phyloP scores from a whole-genome alignment of 2,888 invertebrate species.

The Perdita meconis region DNA sequence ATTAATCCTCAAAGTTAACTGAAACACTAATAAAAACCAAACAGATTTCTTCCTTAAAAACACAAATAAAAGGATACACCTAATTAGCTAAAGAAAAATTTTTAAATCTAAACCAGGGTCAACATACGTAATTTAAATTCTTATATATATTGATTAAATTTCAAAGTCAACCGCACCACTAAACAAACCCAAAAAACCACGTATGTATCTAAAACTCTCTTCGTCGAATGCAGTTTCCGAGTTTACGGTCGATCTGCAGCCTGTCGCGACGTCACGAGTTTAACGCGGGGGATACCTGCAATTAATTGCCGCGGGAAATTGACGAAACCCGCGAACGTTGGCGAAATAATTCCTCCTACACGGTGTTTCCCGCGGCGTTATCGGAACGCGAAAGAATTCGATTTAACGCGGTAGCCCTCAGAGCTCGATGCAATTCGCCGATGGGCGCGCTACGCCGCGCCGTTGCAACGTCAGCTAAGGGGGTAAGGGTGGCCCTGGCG shows the following conservation, averaged over 20 bases:
- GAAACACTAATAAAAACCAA: too few relatives aligned
- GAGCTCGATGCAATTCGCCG: conserved; percentile 51
- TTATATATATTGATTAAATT: too few relatives aligned
- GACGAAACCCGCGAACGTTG: conserved; percentile 15
- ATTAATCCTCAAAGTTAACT: too few relatives aligned
- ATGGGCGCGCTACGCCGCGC: conserved; percentile 53
- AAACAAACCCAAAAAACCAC: too few relatives aligned
- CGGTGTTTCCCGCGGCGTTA: conserved; percentile 20
- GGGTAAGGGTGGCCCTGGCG: conserved; percentile 25
- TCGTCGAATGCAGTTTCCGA: background rate
- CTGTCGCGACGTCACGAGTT: background rate
- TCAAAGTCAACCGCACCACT: too few relatives aligned
- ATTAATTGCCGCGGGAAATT: conserved; percentile 8
- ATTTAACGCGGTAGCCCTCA: conserved; percentile 58
- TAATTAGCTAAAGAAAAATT: too few relatives aligned
- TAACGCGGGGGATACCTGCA: background rate
- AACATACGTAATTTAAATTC: too few relatives aligned
- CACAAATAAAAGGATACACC: too few relatives aligned
- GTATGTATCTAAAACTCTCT: background rate
- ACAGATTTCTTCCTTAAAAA: too few relatives aligned
- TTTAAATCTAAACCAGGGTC: too few relatives aligned
- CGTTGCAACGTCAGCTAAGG: conserved; percentile 56
- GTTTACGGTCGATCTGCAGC: background rate
- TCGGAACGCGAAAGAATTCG: conserved; percentile 44
- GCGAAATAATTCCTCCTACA: conserved; percentile 19